Evolutionary conservation across 1,140 invertebrate genomes (phyloP), one percentile per base, ranked within the genome.

Genomic region (Phortica variegata): DNA sequence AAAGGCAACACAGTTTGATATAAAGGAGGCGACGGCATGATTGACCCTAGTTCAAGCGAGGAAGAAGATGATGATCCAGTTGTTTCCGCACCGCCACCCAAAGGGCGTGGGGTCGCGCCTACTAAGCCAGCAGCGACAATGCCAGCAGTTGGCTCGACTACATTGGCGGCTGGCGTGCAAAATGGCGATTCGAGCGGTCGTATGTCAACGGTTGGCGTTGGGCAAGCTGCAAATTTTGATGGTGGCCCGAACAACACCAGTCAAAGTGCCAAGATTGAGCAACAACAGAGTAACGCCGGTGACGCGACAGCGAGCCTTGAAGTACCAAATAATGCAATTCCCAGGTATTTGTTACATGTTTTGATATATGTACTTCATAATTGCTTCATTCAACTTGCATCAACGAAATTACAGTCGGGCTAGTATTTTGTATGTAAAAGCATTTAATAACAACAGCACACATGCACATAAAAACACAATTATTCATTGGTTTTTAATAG

Each of bases 21-120:
- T n/a, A n/a, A n/a, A n/a, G n/a, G n/a, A n/a, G n/a, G n/a, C n/a
- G n/a, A n/a, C n/a, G 36, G 6, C 16, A 92, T 92, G 90, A 92
- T 92, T 77, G 89, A 92, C 73, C 90, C 90, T 54, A 91, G 89
- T 76, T 91, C 89, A 61, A 91, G 89, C 39, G 90, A 92, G 76
- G 88, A 91, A 73, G 90, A 92, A 60, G 90, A 92, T 53, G 89
- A 91, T 77, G 89, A 91, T 74, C 84, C 87, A 57, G 81, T 83
- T 80, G 77, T 51, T 3, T 54, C 49, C 51, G 49, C 51, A 15
- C 38, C 16, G 3, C 19, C 48, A 12, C 45, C 50, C 15, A 74
- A 74, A 43, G 71, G 57, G 5, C 57, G 71, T 12, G 8, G 54
- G 23, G 40, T 31, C 17, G 41, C 34, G 17, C 31, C 52, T 31